phyloP scores from a whole-genome alignment of 2,113 vertebrate genomes.

The Pseudois nayaur region DNA sequence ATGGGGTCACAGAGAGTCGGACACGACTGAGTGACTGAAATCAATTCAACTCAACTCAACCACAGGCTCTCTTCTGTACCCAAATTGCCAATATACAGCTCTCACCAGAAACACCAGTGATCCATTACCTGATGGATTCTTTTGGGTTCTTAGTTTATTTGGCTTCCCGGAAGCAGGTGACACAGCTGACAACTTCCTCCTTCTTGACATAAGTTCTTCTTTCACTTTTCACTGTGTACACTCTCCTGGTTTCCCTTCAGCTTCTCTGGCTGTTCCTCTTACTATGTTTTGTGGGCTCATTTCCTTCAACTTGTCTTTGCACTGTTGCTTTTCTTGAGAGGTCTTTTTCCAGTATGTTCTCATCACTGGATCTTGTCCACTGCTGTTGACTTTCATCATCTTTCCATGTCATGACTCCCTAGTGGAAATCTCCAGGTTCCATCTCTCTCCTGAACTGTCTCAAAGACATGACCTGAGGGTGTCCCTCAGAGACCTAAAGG shows the following conservation, averaged over 20 bases:
- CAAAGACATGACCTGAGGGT: too few species aligned
- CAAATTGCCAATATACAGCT: background rate
- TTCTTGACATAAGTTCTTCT: background rate
- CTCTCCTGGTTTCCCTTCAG: background rate
- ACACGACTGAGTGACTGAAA: too few species aligned
- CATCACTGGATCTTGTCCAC: background rate
- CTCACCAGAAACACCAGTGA: rapidly evolving
- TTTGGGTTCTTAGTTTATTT: background rate
- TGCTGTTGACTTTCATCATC: background rate
- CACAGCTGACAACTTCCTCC: background rate
- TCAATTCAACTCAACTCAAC: too few species aligned
- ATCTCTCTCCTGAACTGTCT: background rate
- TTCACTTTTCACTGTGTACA: background rate
- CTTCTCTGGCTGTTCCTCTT: background rate
- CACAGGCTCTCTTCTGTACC: background rate
- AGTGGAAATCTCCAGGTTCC: background rate
- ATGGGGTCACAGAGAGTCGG: too few species aligned
- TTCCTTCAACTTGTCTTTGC: background rate
- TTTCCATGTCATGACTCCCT: too few species aligned
- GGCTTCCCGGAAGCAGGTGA: background rate
- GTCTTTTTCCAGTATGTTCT: background rate
- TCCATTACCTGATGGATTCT: too few species aligned
- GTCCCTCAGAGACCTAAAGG: background rate
- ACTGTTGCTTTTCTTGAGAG: background rate
- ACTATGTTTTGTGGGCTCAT: background rate